Evolutionary conservation across 2,797 vertebrate genomes (phyloP).

Genomic region (Coregonus ussuriensis): DNA sequence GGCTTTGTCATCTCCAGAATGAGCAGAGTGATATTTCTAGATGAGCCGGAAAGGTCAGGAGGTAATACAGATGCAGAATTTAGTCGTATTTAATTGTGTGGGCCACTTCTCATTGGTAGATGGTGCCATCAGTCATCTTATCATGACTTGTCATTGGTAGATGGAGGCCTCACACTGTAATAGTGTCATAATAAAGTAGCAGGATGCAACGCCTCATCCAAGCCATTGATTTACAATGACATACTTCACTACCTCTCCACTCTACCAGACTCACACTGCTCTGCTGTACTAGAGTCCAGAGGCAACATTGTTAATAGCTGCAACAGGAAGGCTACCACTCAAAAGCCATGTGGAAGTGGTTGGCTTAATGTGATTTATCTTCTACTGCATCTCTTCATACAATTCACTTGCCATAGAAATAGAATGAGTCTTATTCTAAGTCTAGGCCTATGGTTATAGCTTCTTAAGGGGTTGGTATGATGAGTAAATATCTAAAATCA

Average conservation of each 20-base stretch:
- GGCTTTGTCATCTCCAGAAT: constrained; percentile 3
- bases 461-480: too few species aligned
- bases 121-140: too few species aligned
- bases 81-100: neutral
- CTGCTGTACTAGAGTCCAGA: neutral
- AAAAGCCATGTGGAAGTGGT: too few species aligned
- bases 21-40: neutral
- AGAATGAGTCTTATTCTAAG: too few species aligned
- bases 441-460: too few species aligned
- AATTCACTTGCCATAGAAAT: too few species aligned
- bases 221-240: constrained; percentile 16
- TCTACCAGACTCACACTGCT: neutral
- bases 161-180: neutral
- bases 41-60: neutral
- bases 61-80: neutral
- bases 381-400: too few species aligned
- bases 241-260: neutral
- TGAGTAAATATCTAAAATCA: neutral
- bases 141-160: neutral
- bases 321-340: neutral
- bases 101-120: neutral
- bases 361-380: neutral
- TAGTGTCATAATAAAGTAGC: constrained; percentile 1
- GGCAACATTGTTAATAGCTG: neutral
- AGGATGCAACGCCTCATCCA: constrained; percentile 1